phyloP scores from a whole-genome alignment of 2,888 invertebrate species.

The Periphyllus acericola region DNA sequence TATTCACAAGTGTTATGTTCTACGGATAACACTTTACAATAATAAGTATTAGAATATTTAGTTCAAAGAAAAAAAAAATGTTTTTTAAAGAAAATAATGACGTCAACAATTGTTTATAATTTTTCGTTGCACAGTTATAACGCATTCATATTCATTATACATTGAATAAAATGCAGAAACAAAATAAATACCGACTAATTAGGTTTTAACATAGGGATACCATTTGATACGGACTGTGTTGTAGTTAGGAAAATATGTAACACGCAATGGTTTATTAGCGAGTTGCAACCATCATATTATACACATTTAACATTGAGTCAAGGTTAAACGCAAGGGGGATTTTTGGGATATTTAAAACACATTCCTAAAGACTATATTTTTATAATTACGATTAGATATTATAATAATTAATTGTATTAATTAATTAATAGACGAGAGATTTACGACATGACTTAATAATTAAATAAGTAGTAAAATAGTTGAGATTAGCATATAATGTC shows the following conservation, averaged over 20 bases:
- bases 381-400: too few relatives aligned
- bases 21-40: too few relatives aligned
- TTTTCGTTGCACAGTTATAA: constrained; percentile 3
- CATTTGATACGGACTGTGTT: background rate
- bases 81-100: background rate
- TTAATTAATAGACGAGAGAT: too few relatives aligned
- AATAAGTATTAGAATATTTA: background rate
- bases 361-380: too few relatives aligned
- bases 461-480: too few relatives aligned
- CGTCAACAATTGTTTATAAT: background rate
- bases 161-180: background rate
- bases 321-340: background rate
- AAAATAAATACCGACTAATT: background rate
- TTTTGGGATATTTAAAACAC: background rate
- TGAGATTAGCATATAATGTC: too few relatives aligned
- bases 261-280: background rate
- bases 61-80: background rate
- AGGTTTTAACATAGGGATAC: background rate
- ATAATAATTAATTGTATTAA: too few relatives aligned
- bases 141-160: background rate
- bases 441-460: too few relatives aligned
- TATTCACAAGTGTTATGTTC: too few relatives aligned
- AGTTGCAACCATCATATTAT: background rate
- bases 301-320: constrained; percentile 10
- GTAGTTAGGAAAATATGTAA: background rate